A percentile compares a stretch with the other conserved stretches of the same genome.
Evolutionary conservation across 2,113 vertebrate species (phyloP).

Genomic region (Aptenodytes forsteri): DNA sequence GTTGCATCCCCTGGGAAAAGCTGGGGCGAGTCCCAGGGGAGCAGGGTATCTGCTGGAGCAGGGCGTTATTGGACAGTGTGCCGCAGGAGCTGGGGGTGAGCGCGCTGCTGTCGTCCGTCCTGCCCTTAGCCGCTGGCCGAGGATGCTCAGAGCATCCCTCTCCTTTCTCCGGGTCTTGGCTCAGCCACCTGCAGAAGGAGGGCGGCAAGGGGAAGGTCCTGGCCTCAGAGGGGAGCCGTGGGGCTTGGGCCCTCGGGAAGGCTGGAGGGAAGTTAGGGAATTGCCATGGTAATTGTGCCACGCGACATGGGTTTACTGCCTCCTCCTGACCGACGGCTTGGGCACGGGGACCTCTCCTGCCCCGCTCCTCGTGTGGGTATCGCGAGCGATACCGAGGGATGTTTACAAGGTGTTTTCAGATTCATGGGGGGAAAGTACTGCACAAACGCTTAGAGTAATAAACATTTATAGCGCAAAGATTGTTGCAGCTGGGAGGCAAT

Average conservation of each 20-base stretch:
- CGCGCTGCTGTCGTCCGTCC: fast-evolving
- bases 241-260: not conserved
- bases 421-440: not conserved
- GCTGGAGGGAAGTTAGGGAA: not conserved
- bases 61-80: fast-evolving
- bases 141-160: not conserved
- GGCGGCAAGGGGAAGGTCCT: not conserved
- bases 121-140: not conserved
- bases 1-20: not conserved
- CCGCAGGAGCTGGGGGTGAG: not conserved
- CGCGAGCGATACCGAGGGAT: fast-evolving
- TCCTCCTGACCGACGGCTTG: not conserved
- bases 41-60: fast-evolving
- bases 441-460: fast-evolving
- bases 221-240: fast-evolving
- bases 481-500: not conserved
- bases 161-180: not conserved
- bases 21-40: not conserved
- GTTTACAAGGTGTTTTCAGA: not conserved
- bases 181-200: not conserved
- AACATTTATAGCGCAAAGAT: not conserved
- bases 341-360: not conserved
- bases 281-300: fast-evolving
- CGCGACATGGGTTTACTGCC: fast-evolving
- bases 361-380: fast-evolving